Evolutionary conservation across 92 coral and sea anemone genomes (phyloP).

Genomic region (Siderastrea radians): DNA sequence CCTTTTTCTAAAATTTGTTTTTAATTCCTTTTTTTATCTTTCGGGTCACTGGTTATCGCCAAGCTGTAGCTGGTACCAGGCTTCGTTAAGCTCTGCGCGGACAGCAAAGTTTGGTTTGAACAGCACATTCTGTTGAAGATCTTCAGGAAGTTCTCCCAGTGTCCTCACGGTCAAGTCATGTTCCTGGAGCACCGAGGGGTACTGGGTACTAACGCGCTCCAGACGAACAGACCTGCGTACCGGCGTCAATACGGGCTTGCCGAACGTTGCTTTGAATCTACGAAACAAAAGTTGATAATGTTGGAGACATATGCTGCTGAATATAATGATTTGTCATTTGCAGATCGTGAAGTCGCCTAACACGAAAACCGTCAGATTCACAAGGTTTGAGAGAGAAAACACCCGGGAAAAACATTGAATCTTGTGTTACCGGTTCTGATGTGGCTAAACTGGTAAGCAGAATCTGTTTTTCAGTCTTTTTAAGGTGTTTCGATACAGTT

Average conservation of each 20-base stretch:
- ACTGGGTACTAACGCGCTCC: slow-evolving; percentile 65
- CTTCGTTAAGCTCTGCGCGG: slow-evolving; percentile 74
- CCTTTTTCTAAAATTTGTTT: no score
- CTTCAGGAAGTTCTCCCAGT: slow-evolving; percentile 75
- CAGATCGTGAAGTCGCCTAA: not conserved
- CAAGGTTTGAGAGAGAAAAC: no score
- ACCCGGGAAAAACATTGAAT: no score
- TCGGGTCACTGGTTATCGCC: not conserved
- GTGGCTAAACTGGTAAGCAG: no score
- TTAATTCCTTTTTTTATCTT: no score
- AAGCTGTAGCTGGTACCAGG: slow-evolving; percentile 70
- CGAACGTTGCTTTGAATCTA: slow-evolving; percentile 68
- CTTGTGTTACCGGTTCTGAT: no score
- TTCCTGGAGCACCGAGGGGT: slow-evolving; percentile 78
- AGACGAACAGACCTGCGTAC: slow-evolving; percentile 81
- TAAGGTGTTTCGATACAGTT: no score
- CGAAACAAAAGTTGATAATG: not conserved
- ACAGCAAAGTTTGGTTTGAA: slow-evolving; percentile 87
- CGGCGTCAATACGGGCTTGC: slow-evolving; percentile 76
- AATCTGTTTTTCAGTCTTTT: no score
- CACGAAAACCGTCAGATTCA: not conserved
- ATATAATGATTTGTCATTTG: not conserved
- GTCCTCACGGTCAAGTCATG: slow-evolving; percentile 71
- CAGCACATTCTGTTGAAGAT: slow-evolving; percentile 62
- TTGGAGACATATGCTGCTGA: not conserved